Evolutionary conservation across 2,113 vertebrate genomes (phyloP).

Genomic region (Cyanoderma ruficeps): DNA sequence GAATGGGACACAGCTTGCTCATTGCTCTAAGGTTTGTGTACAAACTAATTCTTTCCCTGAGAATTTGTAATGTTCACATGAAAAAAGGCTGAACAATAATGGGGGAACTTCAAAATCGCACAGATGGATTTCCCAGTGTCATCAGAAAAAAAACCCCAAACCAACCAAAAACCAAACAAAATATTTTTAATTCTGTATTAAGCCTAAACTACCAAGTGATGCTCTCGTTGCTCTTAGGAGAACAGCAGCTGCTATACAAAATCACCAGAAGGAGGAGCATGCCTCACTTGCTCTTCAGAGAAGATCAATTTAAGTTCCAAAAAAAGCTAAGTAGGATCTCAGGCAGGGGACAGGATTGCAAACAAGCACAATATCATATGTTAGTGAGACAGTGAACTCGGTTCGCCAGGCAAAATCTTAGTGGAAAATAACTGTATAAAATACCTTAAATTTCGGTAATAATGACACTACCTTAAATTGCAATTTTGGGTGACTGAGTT

Average conservation of each 20-base stretch:
- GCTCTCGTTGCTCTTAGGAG: neutral
- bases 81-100: neutral
- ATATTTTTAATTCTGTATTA: neutral
- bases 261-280: neutral
- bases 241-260: neutral
- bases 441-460: neutral
- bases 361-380: neutral
- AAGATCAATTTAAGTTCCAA: neutral
- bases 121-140: neutral
- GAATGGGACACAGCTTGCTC: neutral
- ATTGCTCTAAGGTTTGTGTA: neutral
- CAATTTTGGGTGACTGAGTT: neutral
- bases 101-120: neutral
- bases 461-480: neutral
- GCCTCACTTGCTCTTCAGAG: neutral
- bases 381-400: neutral
- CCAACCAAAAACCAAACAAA: too few relatives aligned
- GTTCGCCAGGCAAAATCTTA: neutral
- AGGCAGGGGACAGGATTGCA: neutral
- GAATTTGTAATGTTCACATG: neutral
- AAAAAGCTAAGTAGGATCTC: neutral
- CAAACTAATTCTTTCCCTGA: neutral
- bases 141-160: neutral
- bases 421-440: neutral
- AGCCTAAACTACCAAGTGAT: neutral